phyloP scores from a whole-genome alignment of 2,888 invertebrate genomes.

The Brachynemurus nebulosus region DNA sequence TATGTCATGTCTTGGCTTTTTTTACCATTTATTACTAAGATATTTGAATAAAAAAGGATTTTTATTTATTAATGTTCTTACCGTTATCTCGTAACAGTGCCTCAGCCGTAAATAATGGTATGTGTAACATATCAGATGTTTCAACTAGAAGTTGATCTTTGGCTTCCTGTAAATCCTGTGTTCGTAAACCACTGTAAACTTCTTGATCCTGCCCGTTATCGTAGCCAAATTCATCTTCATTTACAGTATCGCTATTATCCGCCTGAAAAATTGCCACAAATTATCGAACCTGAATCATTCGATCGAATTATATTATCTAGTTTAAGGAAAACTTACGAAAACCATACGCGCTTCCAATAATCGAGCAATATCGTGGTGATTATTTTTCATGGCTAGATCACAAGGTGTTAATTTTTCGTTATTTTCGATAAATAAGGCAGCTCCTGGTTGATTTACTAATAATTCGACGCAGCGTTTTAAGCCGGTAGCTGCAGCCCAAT shows the following conservation, averaged over 20 bases:
- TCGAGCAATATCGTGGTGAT: constrained; percentile 45
- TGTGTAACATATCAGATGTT: constrained; percentile 55
- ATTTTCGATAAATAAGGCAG: constrained; percentile 48
- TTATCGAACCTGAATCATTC: neutral
- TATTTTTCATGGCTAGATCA: constrained; percentile 45
- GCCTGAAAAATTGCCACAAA: constrained; percentile 24
- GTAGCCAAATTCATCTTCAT: constrained; percentile 33
- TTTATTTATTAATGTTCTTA: constrained; percentile 23
- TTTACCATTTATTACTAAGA: too few species aligned
- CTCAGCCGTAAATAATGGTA: constrained; percentile 55
- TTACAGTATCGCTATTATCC: constrained; percentile 34
- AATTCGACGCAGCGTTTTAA: constrained; percentile 47
- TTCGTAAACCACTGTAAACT: constrained; percentile 44
- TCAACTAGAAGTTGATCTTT: constrained; percentile 55
- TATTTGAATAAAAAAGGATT: neutral
- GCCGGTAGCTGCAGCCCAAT: constrained; percentile 47
- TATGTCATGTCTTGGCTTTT: too few species aligned
- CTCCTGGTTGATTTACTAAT: constrained; percentile 38
- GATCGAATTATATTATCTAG: neutral
- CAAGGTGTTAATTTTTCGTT: constrained; percentile 47
- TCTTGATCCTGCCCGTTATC: constrained; percentile 31
- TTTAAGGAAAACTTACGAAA: constrained; percentile 36
- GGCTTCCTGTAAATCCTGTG: constrained; percentile 54
- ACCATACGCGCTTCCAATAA: constrained; percentile 54
- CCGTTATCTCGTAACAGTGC: constrained; percentile 51